These are phyloP conservation scores for Phoeniculus purpureus DNA, from an alignment of 2,797 vertebrate genomes.

Conservation along the genomic window DNA sequence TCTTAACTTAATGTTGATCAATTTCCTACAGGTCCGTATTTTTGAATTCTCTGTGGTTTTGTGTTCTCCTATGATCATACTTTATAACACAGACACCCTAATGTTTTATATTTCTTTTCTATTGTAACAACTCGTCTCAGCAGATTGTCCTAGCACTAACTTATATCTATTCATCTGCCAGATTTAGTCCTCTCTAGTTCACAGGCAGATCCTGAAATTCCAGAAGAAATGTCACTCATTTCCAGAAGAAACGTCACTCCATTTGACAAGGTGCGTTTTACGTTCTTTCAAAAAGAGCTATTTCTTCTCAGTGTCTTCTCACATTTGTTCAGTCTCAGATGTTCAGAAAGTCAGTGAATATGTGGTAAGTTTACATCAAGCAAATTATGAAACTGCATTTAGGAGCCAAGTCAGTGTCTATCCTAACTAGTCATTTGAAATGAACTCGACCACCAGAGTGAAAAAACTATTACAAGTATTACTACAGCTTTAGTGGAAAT, in stretches of 20 bases:
- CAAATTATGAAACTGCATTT: neutral
- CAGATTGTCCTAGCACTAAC: neutral
- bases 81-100: neutral
- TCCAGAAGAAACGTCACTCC: neutral
- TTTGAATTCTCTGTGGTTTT: neutral
- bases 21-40: neutral
- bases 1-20: neutral
- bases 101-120: neutral
- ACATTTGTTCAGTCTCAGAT: neutral
- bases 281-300: neutral
- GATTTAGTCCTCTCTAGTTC: neutral
- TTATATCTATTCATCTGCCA: neutral
- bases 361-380: neutral
- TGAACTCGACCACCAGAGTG: neutral
- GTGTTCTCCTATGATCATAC: neutral
- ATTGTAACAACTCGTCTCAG: neutral
- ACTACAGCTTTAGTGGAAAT: neutral
- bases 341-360: neutral
- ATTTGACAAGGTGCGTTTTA: neutral
- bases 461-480: neutral
- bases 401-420: neutral
- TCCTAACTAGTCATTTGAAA: neutral
- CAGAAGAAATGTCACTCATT: neutral
- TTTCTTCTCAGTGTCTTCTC: neutral
- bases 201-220: neutral